Conservation (phyloP, 2,888 invertebrate genomes). For the Achlya flavicornis region DNA sequence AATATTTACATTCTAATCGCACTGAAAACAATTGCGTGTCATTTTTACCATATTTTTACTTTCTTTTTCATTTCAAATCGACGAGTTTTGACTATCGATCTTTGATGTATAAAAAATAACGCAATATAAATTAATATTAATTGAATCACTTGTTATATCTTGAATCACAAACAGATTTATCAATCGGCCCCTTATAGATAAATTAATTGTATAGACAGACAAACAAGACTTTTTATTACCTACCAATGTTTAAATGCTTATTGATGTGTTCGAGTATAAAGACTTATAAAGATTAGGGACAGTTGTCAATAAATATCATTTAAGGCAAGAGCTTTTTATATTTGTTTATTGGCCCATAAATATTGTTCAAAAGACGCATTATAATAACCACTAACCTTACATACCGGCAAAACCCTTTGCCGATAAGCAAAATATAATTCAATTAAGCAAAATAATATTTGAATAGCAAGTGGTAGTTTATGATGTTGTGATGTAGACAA, state of each 20-base stretch:
- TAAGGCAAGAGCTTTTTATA: constrained; percentile 28
- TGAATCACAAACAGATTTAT: no score
- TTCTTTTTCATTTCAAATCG: no score
- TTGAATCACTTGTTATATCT: no score
- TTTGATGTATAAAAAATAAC: no score
- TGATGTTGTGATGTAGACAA: constrained; percentile 41
- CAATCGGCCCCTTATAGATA: not conserved
- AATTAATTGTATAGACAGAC: not conserved
- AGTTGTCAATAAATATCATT: constrained; percentile 36
- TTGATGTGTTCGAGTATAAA: constrained; percentile 18
- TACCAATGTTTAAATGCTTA: constrained; percentile 17
- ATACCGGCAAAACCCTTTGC: not conserved
- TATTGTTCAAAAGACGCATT: constrained; percentile 27
- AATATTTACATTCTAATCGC: no score
- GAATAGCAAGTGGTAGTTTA: constrained; percentile 16
- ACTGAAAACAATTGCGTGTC: no score
- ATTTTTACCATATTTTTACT: no score
- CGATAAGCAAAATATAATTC: no score
- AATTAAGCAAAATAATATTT: no score
- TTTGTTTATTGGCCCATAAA: constrained; percentile 27
- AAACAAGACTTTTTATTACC: not conserved
- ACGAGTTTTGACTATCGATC: no score
- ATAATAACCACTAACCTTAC: not conserved
- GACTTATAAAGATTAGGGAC: constrained; percentile 42
- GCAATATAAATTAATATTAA: no score